Percentiles rank a stretch among this genome's conserved stretches.
Conservation (phyloP, 30 jellyfish, hydroid and myxozoan species). For the Mastigias papua region DNA sequence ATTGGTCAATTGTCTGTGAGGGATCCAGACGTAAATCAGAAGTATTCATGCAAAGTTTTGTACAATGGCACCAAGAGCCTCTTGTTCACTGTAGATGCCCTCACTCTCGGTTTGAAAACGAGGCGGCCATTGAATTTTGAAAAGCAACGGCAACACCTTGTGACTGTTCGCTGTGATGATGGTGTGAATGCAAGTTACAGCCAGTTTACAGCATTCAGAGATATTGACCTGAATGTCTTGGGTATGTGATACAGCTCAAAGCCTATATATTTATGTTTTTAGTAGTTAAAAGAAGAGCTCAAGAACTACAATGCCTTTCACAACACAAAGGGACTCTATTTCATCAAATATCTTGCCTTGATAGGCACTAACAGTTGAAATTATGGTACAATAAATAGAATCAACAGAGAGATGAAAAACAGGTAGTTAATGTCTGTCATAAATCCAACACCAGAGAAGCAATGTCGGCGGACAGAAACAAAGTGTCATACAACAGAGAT, state of each 20-base stretch:
- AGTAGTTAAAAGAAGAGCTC: not conserved
- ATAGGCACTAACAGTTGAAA: too few relatives aligned
- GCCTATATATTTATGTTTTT: too few relatives aligned
- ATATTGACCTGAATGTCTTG: constrained; percentile 33
- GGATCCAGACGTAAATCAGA: constrained; percentile 74
- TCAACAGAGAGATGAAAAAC: too few relatives aligned
- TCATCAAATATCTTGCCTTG: too few relatives aligned
- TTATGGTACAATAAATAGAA: too few relatives aligned
- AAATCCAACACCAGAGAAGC: too few relatives aligned
- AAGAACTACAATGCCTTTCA: too few relatives aligned
- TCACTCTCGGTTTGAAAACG: constrained; percentile 35
- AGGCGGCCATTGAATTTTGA: constrained; percentile 62
- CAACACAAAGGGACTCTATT: too few relatives aligned
- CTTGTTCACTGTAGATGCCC: constrained; percentile 25
- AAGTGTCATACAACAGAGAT: too few relatives aligned
- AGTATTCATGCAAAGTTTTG: constrained; percentile 52
- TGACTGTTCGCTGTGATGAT: constrained; percentile 60
- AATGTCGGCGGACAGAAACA: too few relatives aligned
- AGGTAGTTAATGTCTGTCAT: too few relatives aligned
- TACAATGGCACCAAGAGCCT: constrained; percentile 30
- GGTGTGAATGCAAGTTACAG: constrained; percentile 8
- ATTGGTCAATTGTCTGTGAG: constrained; percentile 54
- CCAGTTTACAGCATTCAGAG: constrained; percentile 47
- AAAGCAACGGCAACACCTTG: constrained; percentile 14
- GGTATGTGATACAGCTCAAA: constrained; percentile 28